Base-by-base conservation (phyloP, 2,797 vertebrate genomes). In the Hyperoplus immaculatus region DNA sequence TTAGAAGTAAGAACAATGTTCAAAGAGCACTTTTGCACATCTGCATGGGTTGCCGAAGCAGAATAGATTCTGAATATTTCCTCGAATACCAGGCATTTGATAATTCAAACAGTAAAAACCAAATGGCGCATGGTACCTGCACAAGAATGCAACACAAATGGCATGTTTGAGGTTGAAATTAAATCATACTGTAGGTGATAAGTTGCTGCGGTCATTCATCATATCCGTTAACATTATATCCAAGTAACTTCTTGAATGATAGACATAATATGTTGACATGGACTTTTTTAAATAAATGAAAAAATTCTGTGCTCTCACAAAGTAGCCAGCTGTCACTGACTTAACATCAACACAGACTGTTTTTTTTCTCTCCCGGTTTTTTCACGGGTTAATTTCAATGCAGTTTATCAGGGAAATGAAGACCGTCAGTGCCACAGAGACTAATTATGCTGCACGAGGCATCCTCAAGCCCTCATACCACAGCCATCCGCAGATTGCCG, bases 401-500 rank as follows among this genome's bases (percentile, higher is more conserved):
- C 54, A 36, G 15, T 18, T 75, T 83, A 71, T 54, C 11, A 53
- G 56, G 36, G 29, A 29, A 29, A 62, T 62, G 68, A 59, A 65
- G 29, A 80, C 69, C 10, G 2, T 43, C 9, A 12, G 71, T 18
- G 62, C 83, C 74, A 67, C 38, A 11, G 89, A 86, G 87, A 86
- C 75, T 74, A 87, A 90, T 90, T 90, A 90, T 69, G 59, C 29
- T 54, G 73, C 87, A 69, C 16, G 54, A 75, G 41, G 72, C 72
- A 77, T 82, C 82, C 82, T 82, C 61, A 59, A 42, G 63, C 43
- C 39, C 38, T 71, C 41, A 66, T 75, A 80, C 47, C 74, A 42
- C 36, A 72, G 72, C 80, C 72, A n/a, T 84, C 61, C 54, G 63
- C 83, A 86, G 50, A 75, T 66, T 72, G 49, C 69, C 62, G 18